Base-by-base conservation (phyloP, 2,113 vertebrate species). In the Tragulus kanchil region DNA sequence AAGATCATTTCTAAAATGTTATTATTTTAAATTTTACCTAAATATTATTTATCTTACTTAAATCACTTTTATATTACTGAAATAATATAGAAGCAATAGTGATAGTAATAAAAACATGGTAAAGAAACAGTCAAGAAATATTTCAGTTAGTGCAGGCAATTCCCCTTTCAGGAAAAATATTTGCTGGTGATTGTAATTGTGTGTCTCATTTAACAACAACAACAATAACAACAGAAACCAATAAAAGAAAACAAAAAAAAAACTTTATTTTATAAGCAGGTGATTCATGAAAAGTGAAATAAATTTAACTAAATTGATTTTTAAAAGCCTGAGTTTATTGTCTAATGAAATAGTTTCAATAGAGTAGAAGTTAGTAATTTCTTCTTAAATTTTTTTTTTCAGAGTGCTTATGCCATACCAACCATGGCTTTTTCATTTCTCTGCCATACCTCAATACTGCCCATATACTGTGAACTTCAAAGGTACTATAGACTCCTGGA, bases 361-460 rank as follows among this genome's bases (percentile, higher is more conserved):
- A 94, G 31, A 64, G 11, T 26, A 56, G 25, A 65, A 62, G 90
- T 93, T 97, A 96, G 87, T 83, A 67, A 96, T 94, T 59, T 92
- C 50, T 10, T 85, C 89, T 81, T 81, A 58, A 19, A 10, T 0
- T 13, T 61, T 83, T 52, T 97, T 85, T 99, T 99, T 91, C 98
- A 99, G 99, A 99, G 99, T 98, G 99, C 98, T 92, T 99, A 99
- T 90, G 99, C 99, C 81, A 98, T 99, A 96, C 99, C 99, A 93
- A 99, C 99, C n/a, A 99, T 99, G 99, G 99, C 99, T n/a, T 99
- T 99, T 98, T 99, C 99, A 98, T 99, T 99, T 97, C 99, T 99
- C 90, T 99, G 99, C 98, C 99, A 99, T 98, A 99, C 99, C 1
- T 99, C 99, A n/a, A 93, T 99, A 93, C 98, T 99, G 97, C 99